Conservation (phyloP, 2,888 invertebrate genomes). For the Drosophila meridionalis region DNA sequence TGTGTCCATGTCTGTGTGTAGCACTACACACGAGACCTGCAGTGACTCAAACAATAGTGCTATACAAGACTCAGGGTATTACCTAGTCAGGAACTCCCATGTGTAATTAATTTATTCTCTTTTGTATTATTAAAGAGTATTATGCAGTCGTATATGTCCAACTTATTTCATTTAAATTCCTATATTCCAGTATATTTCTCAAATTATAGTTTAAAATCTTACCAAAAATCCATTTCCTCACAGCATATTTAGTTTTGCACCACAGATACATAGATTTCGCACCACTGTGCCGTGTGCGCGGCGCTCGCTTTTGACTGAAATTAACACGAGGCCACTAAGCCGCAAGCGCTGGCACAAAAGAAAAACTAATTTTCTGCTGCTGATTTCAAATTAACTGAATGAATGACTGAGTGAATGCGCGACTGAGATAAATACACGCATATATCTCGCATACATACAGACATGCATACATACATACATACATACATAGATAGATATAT, state of each 20-base stretch:
- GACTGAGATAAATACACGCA: conserved; percentile 43
- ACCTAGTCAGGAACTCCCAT: neutral
- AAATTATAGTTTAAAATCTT: neutral
- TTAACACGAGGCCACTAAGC: conserved; percentile 58
- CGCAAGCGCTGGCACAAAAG: conserved; percentile 48
- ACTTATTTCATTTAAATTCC: neutral
- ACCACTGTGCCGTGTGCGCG: conserved; percentile 41
- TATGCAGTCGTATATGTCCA: no score
- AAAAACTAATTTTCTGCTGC: conserved; percentile 83
- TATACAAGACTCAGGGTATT: neutral
- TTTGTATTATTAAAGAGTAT: neutral
- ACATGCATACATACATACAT: conserved; percentile 1
- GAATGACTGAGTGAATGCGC: conserved; percentile 69
- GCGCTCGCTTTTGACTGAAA: conserved; percentile 25
- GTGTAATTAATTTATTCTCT: neutral
- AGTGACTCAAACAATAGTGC: neutral
- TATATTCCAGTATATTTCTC: neutral
- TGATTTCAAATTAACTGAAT: conserved; percentile 82
- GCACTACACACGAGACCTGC: neutral
- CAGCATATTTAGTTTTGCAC: neutral
- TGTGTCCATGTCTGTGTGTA: no score
- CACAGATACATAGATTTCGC: neutral
- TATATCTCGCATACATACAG: neutral
- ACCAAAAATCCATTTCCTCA: neutral
- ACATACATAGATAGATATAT: conserved; percentile 1